These are phyloP conservation scores for Podotricha telesiphe DNA, from an alignment of 2,888 invertebrate genomes.

Conservation along the genomic window DNA sequence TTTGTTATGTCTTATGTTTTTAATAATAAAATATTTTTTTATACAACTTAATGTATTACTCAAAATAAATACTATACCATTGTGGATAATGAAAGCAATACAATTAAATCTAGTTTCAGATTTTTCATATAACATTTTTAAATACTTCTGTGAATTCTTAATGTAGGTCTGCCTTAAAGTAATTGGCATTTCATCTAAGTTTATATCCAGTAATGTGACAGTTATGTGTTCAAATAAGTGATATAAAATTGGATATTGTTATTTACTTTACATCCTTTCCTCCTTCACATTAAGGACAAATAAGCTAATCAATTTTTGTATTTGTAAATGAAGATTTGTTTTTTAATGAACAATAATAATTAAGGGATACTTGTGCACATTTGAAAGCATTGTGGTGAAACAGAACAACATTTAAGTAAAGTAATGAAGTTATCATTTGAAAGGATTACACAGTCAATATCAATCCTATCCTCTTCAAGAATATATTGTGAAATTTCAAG, in stretches of 20 bases:
- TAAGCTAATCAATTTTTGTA: slow-evolving; percentile 56
- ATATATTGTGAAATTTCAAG: slow-evolving; percentile 53
- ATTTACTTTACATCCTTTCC: slow-evolving; percentile 46
- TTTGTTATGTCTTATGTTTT: too few relatives aligned
- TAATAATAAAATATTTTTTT: not conserved
- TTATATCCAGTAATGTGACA: slow-evolving; percentile 63
- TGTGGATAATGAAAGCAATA: slow-evolving; percentile 69
- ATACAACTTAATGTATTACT: slow-evolving; percentile 12
- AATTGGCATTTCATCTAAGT: slow-evolving; percentile 52
- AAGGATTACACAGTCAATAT: slow-evolving; percentile 50
- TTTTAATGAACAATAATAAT: slow-evolving; percentile 62
- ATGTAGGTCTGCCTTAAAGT: slow-evolving; percentile 51
- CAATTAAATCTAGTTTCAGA: slow-evolving; percentile 62
- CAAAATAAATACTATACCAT: slow-evolving; percentile 68
- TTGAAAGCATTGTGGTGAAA: slow-evolving; percentile 67
- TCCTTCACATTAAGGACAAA: slow-evolving; percentile 59
- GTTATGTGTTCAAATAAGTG: slow-evolving; percentile 54
- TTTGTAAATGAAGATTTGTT: slow-evolving; percentile 57
- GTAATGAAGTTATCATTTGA: slow-evolving; percentile 48
- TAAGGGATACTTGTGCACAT: slow-evolving; percentile 63
- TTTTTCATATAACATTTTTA: slow-evolving; percentile 53
- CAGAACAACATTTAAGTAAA: slow-evolving; percentile 57
- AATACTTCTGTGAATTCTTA: slow-evolving; percentile 50
- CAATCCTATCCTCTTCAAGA: slow-evolving; percentile 47
- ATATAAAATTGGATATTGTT: slow-evolving; percentile 59